Evolutionary conservation across 2,113 vertebrate genomes (phyloP), one percentile per base, ranked within the genome.

Genomic region (Arothron firmamentum): DNA sequence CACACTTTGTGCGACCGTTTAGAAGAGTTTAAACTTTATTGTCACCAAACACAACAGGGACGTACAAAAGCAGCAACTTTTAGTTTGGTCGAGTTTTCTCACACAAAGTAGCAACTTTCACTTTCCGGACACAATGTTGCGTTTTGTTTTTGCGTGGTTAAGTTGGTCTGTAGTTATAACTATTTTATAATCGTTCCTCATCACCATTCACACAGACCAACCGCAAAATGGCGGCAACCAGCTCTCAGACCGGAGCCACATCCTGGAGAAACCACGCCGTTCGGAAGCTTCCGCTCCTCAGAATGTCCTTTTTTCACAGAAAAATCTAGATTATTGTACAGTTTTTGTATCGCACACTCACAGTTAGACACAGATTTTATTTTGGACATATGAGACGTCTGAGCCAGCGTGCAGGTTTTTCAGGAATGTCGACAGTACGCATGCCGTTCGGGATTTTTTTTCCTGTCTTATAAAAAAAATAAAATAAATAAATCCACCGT

Each of bases 41-140:
- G 76, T 85, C 85, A 89, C 87, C 88, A 87, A 87, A 76, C 87
- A 89, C 84, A 80, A 87, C 84, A 84, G 85, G 81, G 83, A 87
- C 66, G 77, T 88, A 89, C 85, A 89, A 89, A 89, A 89, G 84
- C 81, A 89, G 83, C 82, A 74, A 83, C 75, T 65, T 48, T 72
- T 67, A 48, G 55, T 59, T 59, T 21, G 72, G 61, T 72, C 66
- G 72, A 69, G 65, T 84, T 80, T 83, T 82, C 64, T 84, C 85
- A 82, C 79, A 82, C 34, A 7, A 80, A 80, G 86, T 83, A 18
- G 79, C 81, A 81, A 87, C 78, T 81, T 70, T 62, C 52, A 57
- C 61, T 60, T 59, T 70, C 62, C 73, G 59, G 8, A 67, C 74
- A 81, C 58, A 62, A 60, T 80, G 78, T 80, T 79, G 78, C 74